phyloP scores from a whole-genome alignment of 2,113 vertebrate genomes.

The Lophura nycthemera region DNA sequence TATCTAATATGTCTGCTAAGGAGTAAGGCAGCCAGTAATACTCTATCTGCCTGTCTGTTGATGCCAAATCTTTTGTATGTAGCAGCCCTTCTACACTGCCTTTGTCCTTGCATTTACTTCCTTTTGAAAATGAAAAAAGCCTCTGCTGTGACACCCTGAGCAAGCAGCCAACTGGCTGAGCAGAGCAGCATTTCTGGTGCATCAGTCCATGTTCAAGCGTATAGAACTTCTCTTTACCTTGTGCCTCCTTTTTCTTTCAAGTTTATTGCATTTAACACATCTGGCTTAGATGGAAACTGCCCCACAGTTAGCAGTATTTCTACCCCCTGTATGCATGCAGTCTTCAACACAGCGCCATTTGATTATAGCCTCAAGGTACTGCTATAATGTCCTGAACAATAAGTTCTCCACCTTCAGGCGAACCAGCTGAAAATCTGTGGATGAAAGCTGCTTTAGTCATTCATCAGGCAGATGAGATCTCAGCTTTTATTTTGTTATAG shows the following conservation, averaged over 20 bases:
- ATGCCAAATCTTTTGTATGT: neutral
- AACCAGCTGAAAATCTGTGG: slow-evolving; percentile 35
- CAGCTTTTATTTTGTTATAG: slow-evolving; percentile 64
- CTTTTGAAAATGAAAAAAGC: neutral
- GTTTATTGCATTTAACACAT: neutral
- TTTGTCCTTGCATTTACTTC: neutral
- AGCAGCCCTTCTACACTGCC: neutral
- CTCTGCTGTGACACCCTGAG: neutral
- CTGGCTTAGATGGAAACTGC: neutral
- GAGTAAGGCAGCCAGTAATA: neutral
- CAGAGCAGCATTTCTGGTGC: neutral
- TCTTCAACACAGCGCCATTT: neutral
- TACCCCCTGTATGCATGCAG: neutral
- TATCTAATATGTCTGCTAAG: slow-evolving; percentile 10
- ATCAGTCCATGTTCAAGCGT: neutral
- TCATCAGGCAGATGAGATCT: slow-evolving; percentile 66
- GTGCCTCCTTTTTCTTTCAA: neutral
- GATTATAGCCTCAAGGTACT: neutral
- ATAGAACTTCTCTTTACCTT: neutral
- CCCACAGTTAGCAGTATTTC: neutral
- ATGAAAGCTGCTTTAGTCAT: slow-evolving; percentile 56
- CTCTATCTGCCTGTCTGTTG: neutral
- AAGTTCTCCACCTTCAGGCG: slow-evolving; percentile 48
- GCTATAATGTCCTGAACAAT: neutral
- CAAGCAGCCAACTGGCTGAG: neutral